These are phyloP conservation scores for Zaprionus camerounensis DNA, from an alignment of 1,140 invertebrate species.

Conservation along the genomic window DNA sequence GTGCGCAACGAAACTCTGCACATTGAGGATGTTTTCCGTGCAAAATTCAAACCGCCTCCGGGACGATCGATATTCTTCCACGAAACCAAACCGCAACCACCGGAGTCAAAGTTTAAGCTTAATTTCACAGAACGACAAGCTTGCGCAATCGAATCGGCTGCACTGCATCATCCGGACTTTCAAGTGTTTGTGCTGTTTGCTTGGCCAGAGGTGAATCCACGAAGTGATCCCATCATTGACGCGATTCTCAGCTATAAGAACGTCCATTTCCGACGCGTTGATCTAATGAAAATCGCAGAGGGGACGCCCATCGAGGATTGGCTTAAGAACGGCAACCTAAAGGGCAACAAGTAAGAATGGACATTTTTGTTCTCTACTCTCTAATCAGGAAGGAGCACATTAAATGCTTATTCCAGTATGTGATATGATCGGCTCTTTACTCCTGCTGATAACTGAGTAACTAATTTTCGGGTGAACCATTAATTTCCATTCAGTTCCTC, in stretches of 20 bases:
- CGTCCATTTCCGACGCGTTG: slow-evolving; percentile 86
- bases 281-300: slow-evolving; percentile 86
- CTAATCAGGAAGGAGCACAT: background rate
- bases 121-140: slow-evolving; percentile 86
- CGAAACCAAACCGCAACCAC: slow-evolving; percentile 85
- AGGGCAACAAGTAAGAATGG: slow-evolving; percentile 76
- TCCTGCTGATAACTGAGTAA: background rate
- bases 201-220: slow-evolving; percentile 59
- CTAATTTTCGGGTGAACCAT: background rate
- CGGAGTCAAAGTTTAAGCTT: slow-evolving; percentile 13
- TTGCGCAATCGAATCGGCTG: slow-evolving; percentile 89
- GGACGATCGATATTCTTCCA: slow-evolving; percentile 86
- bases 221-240: slow-evolving; percentile 78
- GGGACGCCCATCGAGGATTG: slow-evolving; percentile 87
- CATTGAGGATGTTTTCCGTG: slow-evolving; percentile 62
- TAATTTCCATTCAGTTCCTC: background rate
- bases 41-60: slow-evolving; percentile 67
- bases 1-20: background rate
- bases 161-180: slow-evolving; percentile 86
- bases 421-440: background rate
- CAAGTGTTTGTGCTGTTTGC: slow-evolving; percentile 86
- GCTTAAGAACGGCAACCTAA: slow-evolving; percentile 85
- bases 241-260: slow-evolving; percentile 86
- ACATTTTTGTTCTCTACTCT: background rate
- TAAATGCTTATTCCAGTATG: no score